Base-by-base conservation (phyloP, 2,888 invertebrate species). In the Monoplex corrugatus region DNA sequence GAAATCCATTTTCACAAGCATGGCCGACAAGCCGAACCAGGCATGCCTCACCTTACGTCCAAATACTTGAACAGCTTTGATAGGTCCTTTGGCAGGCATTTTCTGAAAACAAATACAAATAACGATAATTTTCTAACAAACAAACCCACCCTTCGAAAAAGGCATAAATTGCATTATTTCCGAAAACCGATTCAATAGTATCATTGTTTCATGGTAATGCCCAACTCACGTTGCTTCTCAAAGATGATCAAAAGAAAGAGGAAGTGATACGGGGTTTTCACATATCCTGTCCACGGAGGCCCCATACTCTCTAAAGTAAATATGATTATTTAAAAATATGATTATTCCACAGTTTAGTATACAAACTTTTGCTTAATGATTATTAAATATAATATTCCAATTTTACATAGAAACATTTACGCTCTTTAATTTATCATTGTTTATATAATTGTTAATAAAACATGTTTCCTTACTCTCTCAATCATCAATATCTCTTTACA, bases 21-120 rank as follows among this genome's bases (percentile, higher is more conserved):
- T n/a, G n/a, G n/a, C n/a, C n/a, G n/a, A n/a, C n/a, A n/a, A n/a
- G n/a, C n/a, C n/a, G n/a, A n/a, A n/a, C n/a, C n/a, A n/a, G n/a
- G n/a, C n/a, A 43, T n/a, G 1, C 3, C 84, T 50, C 92, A 95
- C 95, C 93, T 95, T 95, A 85, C 95, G 93, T 75, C 95, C 95
- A 88, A 94, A 95, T 13, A 95, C 95, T 93, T 95, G 95, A 72
- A 95, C 95, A 38, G 98, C 98, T 96, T 98, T 98, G 95, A 98
- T 97, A 87, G 98, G 92, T 90, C 93, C 94, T 92, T 94, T 95
- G n/a, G 91, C 90, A 57, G 94, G 86, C 90, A 91, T 92, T 90
- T 89, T 83, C 88, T 88, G 83, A 28, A 86, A 80, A 45, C 2
- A 80, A 6, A 45, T 16, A 43, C 3, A 68, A 82, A 45, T 5